Evolutionary conservation across 2,888 invertebrate species (phyloP).

Genomic region (Hybos culiciformis): DNA sequence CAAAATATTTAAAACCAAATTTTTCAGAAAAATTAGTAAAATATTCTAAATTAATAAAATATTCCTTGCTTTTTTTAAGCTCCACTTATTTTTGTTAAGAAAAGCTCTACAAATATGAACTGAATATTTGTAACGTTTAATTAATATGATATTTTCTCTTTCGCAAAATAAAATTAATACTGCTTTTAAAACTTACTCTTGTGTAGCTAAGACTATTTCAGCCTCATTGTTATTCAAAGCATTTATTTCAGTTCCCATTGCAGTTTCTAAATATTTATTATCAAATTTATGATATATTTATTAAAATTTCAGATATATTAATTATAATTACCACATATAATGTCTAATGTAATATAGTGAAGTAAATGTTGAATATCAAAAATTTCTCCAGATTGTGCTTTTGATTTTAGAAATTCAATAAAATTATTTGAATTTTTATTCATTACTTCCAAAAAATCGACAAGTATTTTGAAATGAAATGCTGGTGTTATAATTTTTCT

Average conservation of each 20-base stretch:
- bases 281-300: too few species aligned
- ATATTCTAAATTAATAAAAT: too few species aligned
- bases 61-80: too few species aligned
- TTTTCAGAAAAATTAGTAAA: too few species aligned
- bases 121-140: too few species aligned
- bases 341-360: constrained; percentile 38
- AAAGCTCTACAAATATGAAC: too few species aligned
- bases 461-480: constrained; percentile 40
- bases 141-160: too few species aligned
- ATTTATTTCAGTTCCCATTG: constrained; percentile 47
- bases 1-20: too few species aligned
- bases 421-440: constrained; percentile 38
- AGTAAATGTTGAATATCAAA: constrained; percentile 39
- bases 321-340: constrained; percentile 35
- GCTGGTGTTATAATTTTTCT: constrained; percentile 41
- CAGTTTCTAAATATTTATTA: constrained; percentile 37
- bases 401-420: constrained; percentile 23
- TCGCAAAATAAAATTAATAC: too few species aligned
- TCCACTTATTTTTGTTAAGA: too few species aligned
- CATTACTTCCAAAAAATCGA: constrained; percentile 37
- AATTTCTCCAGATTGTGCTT: constrained; percentile 21
- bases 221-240: constrained; percentile 37
- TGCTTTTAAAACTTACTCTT: constrained; percentile 33
- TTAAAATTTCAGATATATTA: neutral
- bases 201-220: constrained; percentile 40